These are phyloP conservation scores for Saccostrea echinata DNA, from an alignment of 1,140 invertebrate genomes.

Conservation along the genomic window DNA sequence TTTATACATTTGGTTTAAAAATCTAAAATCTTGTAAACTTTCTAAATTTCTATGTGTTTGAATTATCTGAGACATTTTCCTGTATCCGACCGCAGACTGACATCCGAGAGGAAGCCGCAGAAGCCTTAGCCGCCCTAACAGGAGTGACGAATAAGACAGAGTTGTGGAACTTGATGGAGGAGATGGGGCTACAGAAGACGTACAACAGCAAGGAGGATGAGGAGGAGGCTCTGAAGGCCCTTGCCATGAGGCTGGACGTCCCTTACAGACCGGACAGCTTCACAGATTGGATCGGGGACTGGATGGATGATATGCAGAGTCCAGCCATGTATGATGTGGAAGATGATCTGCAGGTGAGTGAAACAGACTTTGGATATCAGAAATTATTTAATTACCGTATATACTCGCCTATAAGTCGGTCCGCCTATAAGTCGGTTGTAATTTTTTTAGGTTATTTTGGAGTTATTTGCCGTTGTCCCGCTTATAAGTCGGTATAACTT, in stretches of 20 bases:
- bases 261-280: conserved; percentile 56
- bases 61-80: neutral
- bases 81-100: conserved; percentile 34
- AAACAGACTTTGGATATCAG: neutral
- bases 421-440: no score
- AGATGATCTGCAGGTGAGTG: conserved; percentile 47
- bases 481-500: no score
- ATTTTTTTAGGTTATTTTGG: no score
- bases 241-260: conserved; percentile 57
- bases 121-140: conserved; percentile 3
- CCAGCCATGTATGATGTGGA: conserved; percentile 41
- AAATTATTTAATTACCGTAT: neutral
- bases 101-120: conserved; percentile 44
- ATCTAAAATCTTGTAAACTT: neutral
- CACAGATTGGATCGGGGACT: conserved; percentile 56
- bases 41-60: neutral
- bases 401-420: no score
- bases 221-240: conserved; percentile 54
- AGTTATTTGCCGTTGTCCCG: no score
- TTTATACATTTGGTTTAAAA: neutral
- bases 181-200: conserved; percentile 42
- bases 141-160: conserved; percentile 53
- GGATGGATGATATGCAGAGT: conserved; percentile 50
- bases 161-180: conserved; percentile 51
- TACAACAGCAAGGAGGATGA: conserved; percentile 56